phyloP scores from a whole-genome alignment of 2,113 vertebrate species.

The Cephalopholis sonnerati region DNA sequence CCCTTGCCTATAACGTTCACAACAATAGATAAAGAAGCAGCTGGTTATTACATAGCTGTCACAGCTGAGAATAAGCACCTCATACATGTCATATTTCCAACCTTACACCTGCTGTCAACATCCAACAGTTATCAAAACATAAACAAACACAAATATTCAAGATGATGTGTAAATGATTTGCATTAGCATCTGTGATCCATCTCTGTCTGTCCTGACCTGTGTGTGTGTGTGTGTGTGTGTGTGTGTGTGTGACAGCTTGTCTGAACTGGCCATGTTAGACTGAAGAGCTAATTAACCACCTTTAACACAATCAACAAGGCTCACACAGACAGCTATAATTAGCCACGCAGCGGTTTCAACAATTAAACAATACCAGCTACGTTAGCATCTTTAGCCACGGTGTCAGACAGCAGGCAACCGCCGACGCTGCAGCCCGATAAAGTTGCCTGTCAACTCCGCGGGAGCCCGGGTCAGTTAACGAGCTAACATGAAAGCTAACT shows the following conservation, averaged over 20 bases:
- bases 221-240: too few relatives aligned
- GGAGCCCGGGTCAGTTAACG: background rate
- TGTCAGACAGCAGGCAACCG: background rate
- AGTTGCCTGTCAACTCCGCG: conserved; percentile 40
- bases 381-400: conserved; percentile 32
- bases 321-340: background rate
- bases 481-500: conserved; percentile 9
- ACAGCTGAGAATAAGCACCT: background rate
- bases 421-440: background rate
- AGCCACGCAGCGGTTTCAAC: background rate
- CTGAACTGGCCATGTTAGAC: background rate
- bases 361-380: background rate
- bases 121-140: conserved; percentile 9
- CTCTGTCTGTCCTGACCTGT: background rate
- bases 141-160: background rate
- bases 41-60: background rate
- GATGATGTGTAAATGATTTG: background rate
- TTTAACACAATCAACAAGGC: background rate
- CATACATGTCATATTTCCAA: background rate
- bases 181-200: background rate
- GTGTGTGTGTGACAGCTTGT: background rate
- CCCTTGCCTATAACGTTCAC: background rate
- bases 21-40: background rate
- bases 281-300: background rate
- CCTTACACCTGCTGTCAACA: background rate